phyloP scores from a whole-genome alignment of 1,140 invertebrate genomes.

The Monomorium pharaonis region DNA sequence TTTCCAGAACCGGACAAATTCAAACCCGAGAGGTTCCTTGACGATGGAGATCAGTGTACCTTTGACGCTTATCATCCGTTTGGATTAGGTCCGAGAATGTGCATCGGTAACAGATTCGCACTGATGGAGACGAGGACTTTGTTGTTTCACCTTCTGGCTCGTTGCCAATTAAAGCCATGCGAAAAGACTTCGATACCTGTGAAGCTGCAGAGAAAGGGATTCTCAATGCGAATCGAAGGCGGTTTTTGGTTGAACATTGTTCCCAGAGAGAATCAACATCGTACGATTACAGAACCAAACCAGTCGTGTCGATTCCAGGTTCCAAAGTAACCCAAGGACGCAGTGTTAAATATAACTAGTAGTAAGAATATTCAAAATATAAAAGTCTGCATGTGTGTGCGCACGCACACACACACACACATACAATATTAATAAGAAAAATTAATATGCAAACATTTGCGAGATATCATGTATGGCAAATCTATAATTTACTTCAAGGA shows the following conservation, averaged over 20 bases:
- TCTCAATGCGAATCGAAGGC: constrained; percentile 21
- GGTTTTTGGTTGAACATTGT: constrained; percentile 65
- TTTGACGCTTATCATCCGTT: constrained; percentile 49
- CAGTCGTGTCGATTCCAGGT: neutral
- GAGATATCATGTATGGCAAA: neutral
- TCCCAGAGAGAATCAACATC: constrained; percentile 50
- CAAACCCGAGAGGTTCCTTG: constrained; percentile 85
- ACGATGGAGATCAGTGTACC: constrained; percentile 59
- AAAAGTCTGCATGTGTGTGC: neutral
- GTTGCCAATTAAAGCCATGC: constrained; percentile 66
- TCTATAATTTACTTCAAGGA: neutral
- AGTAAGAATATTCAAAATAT: neutral
- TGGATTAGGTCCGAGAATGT: constrained; percentile 61
- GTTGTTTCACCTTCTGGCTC: constrained; percentile 69
- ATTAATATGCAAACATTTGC: neutral
- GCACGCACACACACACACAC: no score
- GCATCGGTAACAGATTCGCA: constrained; percentile 78
- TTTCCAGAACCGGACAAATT: constrained; percentile 88
- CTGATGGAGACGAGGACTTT: constrained; percentile 53
- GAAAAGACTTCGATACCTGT: constrained; percentile 71
- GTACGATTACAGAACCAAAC: neutral
- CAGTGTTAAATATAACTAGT: no score
- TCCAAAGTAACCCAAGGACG: neutral
- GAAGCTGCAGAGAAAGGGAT: constrained; percentile 26
- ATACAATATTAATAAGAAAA: neutral